Evolutionary conservation across 2,113 vertebrate genomes (phyloP).

Genomic region (Accipiter virgatus): DNA sequence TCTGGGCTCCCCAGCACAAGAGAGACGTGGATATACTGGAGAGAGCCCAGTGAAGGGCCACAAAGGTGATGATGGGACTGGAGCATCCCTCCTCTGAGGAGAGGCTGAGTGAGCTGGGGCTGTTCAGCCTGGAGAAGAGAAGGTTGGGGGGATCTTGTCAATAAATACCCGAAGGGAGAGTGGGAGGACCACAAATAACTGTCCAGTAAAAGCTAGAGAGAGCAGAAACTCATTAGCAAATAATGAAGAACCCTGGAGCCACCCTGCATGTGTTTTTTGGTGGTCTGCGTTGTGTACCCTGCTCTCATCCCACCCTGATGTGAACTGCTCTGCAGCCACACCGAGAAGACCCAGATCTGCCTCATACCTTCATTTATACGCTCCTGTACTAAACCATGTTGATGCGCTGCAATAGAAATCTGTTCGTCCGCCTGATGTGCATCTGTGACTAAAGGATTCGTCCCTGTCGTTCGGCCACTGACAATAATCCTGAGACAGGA

Average conservation of each 20-base stretch:
- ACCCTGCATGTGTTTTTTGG: background rate
- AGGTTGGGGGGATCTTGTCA: background rate
- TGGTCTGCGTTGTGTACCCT: rapidly evolving
- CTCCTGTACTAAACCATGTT: background rate
- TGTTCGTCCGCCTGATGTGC: no score
- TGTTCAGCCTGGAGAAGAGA: background rate
- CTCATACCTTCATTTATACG: background rate
- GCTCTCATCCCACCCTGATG: no score
- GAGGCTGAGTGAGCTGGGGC: background rate
- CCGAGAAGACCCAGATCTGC: background rate
- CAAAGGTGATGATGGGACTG: background rate
- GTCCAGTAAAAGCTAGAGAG: background rate
- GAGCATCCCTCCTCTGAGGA: background rate
- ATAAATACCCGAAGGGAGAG: background rate
- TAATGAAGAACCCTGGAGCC: background rate
- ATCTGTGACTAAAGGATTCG: background rate
- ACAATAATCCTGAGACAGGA: background rate
- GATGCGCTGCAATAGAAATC: no score
- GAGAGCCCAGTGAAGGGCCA: no score
- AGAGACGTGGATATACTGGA: background rate
- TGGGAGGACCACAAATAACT: background rate
- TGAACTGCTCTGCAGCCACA: background rate
- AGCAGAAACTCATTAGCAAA: background rate
- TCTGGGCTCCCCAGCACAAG: background rate
- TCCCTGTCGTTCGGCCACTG: background rate